Conservation (phyloP, 1,140 invertebrate genomes). For the Bombus sylvicola region DNA sequence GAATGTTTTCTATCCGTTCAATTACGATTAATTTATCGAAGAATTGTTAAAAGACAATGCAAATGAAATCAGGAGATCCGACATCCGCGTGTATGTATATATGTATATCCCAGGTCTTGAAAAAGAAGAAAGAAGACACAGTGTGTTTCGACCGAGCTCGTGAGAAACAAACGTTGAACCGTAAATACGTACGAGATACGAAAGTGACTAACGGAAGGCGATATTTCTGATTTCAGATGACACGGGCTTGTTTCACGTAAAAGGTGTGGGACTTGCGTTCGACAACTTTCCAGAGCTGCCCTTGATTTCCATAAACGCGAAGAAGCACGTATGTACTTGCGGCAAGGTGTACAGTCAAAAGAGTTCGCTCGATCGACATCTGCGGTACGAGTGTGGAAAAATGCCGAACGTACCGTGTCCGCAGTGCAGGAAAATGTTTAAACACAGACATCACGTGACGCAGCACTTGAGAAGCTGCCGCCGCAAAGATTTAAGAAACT, state of each 20-base stretch:
- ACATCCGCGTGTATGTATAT: background rate
- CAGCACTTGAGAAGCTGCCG: constrained; percentile 82
- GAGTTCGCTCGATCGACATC: constrained; percentile 51
- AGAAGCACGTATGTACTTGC: constrained; percentile 52
- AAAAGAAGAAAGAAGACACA: constrained; percentile 21
- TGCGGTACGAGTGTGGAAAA: constrained; percentile 51
- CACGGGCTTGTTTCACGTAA: background rate
- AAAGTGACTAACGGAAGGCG: constrained; percentile 9
- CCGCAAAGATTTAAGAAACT: constrained; percentile 2
- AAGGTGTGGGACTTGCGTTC: background rate
- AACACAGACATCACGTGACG: constrained; percentile 77
- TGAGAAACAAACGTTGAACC: background rate
- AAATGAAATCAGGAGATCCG: too few relatives aligned
- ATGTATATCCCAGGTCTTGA: background rate
- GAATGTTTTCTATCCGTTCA: background rate
- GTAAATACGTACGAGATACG: background rate
- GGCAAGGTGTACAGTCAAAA: constrained; percentile 52
- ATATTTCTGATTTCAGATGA: constrained; percentile 56
- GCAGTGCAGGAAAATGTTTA: constrained; percentile 78
- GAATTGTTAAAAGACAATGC: too few relatives aligned
- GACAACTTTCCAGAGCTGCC: background rate
- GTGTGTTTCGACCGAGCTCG: background rate
- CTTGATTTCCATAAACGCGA: background rate
- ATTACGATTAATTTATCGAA: background rate
- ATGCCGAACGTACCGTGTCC: constrained; percentile 66